Base-by-base conservation (phyloP, 92 coral and sea anemone genomes). In the Zoanthus sansibaricus region DNA sequence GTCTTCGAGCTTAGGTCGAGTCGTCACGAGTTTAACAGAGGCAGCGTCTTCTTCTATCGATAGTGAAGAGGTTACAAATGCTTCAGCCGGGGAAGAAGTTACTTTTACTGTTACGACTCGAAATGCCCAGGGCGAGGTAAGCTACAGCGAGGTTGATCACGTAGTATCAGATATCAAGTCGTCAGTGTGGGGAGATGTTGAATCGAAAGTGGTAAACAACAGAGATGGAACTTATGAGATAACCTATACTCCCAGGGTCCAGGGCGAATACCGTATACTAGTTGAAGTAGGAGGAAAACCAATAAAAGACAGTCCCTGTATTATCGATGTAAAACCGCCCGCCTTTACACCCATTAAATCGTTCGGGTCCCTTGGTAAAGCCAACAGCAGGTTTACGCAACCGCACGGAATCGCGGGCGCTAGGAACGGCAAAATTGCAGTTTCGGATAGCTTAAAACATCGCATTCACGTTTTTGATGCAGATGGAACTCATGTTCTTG, bases 121-220 rank as follows among this genome's bases (percentile, higher is more conserved):
- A 76, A 95, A 95, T 71, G 98, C 98, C 31, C 98, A 95, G 83
- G 94, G 93, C 10, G 98, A 95, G 75, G 83, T 89, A 77, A 87
- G 90, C 71, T 95, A 89, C 89, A 95, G 98, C 88, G 98, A 95
- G 77, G 93, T 95, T 18, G 98, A 95, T 32, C 98, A 95, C 80
- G 98, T 95, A 62, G 92, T 95, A 0, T 92, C 91, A 64, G 98
- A 87, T 30, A 95, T 95, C 67, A 93, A 95, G 88, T 95, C 98
- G 10, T 89, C 94, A 45, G 83, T 95, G 93, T 95, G 98, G 98
- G 98, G 98, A 9, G 55, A 88, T 21, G 88, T 95, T 21, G 98
- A 95, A 9, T 84, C 94, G n/a, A 82, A 88, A 9, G 93, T 95
- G 20, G 86, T 90, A 31, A 95, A 89, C 88, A 91, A 92, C 86